Evolutionary conservation across 2,113 vertebrate species (phyloP).

Genomic region (Zosterops japonicus): DNA sequence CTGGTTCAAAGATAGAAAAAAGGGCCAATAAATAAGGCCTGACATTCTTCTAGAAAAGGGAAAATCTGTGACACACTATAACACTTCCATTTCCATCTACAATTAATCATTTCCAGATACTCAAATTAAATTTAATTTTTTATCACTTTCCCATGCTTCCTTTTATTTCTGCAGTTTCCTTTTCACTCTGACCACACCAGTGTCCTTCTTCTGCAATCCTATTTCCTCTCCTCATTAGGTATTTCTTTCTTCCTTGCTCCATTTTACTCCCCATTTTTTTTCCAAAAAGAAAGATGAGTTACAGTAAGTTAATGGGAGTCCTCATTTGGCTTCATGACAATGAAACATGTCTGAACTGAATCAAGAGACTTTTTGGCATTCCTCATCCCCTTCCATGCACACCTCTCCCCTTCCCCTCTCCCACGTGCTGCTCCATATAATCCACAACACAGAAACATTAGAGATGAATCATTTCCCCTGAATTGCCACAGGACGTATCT

Average conservation of each 20-base stretch:
- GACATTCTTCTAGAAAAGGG: not conserved
- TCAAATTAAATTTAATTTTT: not conserved
- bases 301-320: not conserved
- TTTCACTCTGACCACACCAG: not conserved
- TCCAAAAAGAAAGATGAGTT: not conserved
- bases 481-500: constrained; percentile 41
- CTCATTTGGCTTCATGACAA: not conserved
- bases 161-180: not conserved
- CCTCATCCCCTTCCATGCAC: not conserved
- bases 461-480: constrained; percentile 47
- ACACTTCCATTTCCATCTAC: not conserved
- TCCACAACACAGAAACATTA: constrained; percentile 13
- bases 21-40: not conserved
- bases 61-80: not conserved
- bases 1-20: not conserved
- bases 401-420: not conserved
- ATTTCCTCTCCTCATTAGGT: not conserved
- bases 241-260: not conserved
- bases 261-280: not conserved
- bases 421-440: not conserved
- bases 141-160: not conserved
- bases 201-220: not conserved
- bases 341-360: not conserved
- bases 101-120: not conserved
- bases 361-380: not conserved